phyloP scores from a whole-genome alignment of 2,888 invertebrate genomes.

The Cactoblastis cactorum region DNA sequence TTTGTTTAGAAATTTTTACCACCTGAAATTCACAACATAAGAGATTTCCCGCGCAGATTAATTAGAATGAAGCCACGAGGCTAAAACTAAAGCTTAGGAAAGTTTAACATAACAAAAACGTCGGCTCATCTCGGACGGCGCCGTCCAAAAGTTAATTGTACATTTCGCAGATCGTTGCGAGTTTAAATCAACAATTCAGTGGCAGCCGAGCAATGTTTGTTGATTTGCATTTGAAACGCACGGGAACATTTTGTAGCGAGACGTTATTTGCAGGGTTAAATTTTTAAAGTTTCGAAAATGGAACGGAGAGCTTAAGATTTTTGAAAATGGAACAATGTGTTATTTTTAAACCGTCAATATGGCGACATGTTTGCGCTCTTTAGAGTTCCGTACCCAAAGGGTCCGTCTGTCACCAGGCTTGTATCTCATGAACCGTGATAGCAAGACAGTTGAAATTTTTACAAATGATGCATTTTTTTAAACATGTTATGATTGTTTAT shows the following conservation, averaged over 20 bases:
- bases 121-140: neutral
- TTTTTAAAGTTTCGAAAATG: conserved; percentile 8
- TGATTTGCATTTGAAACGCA: conserved; percentile 40
- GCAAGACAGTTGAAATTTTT: too few species aligned
- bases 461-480: too few species aligned
- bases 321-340: neutral
- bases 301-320: neutral
- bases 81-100: neutral
- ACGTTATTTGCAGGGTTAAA: conserved; percentile 6
- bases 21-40: neutral
- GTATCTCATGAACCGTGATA: too few species aligned
- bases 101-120: conserved; percentile 12
- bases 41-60: conserved; percentile 1
- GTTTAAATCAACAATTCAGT: conserved; percentile 31
- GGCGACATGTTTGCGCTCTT: too few species aligned
- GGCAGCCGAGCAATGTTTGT: conserved; percentile 24
- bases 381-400: too few species aligned
- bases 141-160: conserved; percentile 26
- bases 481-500: neutral
- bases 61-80: neutral
- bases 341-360: neutral
- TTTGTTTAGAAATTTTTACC: too few species aligned
- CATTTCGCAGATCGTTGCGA: conserved; percentile 31
- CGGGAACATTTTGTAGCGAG: conserved; percentile 11
- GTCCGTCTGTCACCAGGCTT: too few species aligned